Conservation (phyloP, 2,113 vertebrate genomes). For the Siphamia tubifer region DNA sequence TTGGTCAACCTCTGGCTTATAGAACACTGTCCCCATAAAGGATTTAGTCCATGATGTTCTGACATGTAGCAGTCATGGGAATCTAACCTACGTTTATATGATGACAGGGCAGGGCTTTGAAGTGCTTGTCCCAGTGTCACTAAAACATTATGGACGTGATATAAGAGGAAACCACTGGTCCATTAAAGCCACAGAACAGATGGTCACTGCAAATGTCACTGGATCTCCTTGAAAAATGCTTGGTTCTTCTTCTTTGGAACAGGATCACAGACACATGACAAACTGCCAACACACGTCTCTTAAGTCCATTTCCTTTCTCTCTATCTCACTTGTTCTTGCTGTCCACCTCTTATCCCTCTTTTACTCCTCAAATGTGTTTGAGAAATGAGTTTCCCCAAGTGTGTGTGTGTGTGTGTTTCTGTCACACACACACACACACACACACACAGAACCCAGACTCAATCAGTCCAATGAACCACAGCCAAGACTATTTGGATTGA, state of each 20-base stretch:
- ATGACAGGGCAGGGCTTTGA: slow-evolving; percentile 20
- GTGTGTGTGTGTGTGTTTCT: slow-evolving; percentile 8
- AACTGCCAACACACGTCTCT: slow-evolving; percentile 5
- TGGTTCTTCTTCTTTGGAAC: not conserved
- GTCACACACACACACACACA: not conserved
- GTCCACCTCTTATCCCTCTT: not conserved
- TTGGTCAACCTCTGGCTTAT: not conserved
- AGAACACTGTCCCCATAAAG: too few relatives aligned
- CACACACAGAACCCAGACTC: slow-evolving; percentile 13
- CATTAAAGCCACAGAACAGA: slow-evolving; percentile 24
- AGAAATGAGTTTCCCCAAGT: slow-evolving; percentile 1
- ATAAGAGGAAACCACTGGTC: not conserved
- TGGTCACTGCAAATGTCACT: slow-evolving; percentile 53
- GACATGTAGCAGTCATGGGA: not conserved
- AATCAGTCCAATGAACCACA: slow-evolving; percentile 39
- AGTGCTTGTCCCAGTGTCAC: slow-evolving; percentile 15
- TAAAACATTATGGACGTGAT: not conserved
- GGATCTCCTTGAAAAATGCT: slow-evolving; percentile 29
- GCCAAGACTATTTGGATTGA: slow-evolving; percentile 42
- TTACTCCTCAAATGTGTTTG: not conserved
- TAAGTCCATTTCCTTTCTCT: slow-evolving; percentile 16
- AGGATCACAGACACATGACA: slow-evolving; percentile 8
- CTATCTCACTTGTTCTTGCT: not conserved
- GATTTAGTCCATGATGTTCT: not conserved
- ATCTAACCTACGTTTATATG: slow-evolving; percentile 8